Conservation (phyloP, 2,888 invertebrate genomes). For the Cerastis rubricosa region DNA sequence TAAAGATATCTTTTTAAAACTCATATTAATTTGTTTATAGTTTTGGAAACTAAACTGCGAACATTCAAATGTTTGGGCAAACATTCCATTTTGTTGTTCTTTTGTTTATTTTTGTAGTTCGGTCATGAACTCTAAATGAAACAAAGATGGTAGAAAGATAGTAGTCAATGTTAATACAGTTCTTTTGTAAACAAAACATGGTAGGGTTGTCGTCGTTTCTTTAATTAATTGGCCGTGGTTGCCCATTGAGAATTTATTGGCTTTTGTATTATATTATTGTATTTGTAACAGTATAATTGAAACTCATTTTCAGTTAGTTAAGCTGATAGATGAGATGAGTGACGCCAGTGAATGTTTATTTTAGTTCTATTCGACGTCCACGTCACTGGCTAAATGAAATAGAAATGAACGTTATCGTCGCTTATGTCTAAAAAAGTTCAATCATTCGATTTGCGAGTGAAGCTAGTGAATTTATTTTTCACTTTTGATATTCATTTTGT, state of each 20-base stretch:
- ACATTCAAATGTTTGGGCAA: slow-evolving; percentile 7
- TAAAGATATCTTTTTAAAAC: neutral
- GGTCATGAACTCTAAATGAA: slow-evolving; percentile 30
- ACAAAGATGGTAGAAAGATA: slow-evolving; percentile 29
- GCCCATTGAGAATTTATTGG: neutral
- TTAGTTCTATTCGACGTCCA: neutral
- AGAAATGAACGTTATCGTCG: neutral
- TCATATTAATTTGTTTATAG: neutral
- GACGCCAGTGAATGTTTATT: neutral
- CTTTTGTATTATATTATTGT: neutral
- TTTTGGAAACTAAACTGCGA: neutral
- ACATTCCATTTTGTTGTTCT: slow-evolving; percentile 2
- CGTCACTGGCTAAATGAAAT: too few relatives aligned
- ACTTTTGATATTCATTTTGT: neutral
- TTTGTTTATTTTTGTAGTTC: slow-evolving; percentile 21
- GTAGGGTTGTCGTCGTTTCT: neutral
- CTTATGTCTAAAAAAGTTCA: neutral
- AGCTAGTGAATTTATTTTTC: neutral
- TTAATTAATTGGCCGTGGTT: neutral
- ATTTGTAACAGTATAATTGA: neutral
- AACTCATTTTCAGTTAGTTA: neutral
- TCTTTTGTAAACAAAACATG: slow-evolving; percentile 21
- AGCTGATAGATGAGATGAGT: neutral
- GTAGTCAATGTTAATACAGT: slow-evolving; percentile 25
- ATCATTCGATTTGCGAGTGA: neutral